Conservation (phyloP, 2,888 invertebrate species). For the Mesorhabditis spiculigera region DNA sequence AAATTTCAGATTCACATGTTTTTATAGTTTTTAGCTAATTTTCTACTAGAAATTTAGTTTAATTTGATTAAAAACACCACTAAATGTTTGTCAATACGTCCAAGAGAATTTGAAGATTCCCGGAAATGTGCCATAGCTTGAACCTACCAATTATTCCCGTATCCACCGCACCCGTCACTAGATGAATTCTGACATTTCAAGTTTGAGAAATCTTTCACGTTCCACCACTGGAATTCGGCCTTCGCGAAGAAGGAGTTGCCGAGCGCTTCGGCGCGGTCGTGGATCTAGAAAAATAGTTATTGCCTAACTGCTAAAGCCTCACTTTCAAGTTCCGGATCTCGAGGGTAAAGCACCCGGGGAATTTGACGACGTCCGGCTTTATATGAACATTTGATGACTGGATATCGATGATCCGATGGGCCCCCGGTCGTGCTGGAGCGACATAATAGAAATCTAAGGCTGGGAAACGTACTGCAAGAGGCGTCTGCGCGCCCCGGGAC, state of each 20-base stretch:
- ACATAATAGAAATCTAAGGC: background rate
- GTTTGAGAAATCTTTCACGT: constrained; percentile 54
- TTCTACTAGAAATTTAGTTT: too few species aligned
- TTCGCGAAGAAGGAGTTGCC: constrained; percentile 57
- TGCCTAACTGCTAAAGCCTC: background rate
- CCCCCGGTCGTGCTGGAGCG: constrained; percentile 51
- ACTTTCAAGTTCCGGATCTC: constrained; percentile 52
- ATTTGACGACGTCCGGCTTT: constrained; percentile 52
- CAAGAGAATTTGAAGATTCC: too few species aligned
- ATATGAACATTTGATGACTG: constrained; percentile 51
- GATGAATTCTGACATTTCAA: constrained; percentile 57
- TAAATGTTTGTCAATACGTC: too few species aligned
- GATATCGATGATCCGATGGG: constrained; percentile 50
- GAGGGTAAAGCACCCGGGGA: constrained; percentile 58
- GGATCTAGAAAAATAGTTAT: constrained; percentile 23
- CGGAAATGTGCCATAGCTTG: background rate
- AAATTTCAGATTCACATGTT: background rate
- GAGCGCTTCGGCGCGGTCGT: constrained; percentile 42
- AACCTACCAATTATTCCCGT: constrained; percentile 56
- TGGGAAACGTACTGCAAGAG: constrained; percentile 51
- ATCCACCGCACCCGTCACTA: constrained; percentile 56
- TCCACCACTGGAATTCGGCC: constrained; percentile 59
- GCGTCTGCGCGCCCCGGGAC: constrained; percentile 56
- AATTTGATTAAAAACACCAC: too few species aligned
- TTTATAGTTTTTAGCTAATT: background rate